Evolutionary conservation across 2,113 vertebrate species (phyloP), one percentile per base, ranked within the genome.

Genomic region (Trichechus manatus): DNA sequence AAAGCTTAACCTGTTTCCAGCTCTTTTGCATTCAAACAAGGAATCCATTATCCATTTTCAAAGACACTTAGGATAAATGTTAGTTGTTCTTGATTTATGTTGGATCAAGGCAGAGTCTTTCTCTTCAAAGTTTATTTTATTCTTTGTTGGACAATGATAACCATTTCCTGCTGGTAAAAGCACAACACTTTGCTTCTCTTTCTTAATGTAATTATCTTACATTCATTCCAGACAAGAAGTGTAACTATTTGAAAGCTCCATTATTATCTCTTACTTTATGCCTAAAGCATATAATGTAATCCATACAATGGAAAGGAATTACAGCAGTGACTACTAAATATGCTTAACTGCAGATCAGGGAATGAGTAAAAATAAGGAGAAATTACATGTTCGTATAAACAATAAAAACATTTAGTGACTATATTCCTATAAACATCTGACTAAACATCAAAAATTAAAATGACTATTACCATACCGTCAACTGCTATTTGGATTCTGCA

Each of bases 121-220:
- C 92, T 81, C 64, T 89, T 85, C 33, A 25, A 15, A 70, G 75
- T 85, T 93, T 81, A 91, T 90, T 95, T 95, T 56, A 89, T 93
- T 92, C 66, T 75, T 96, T 96, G 53, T 87, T 95, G 50, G 64
- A 94, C 77, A 90, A 86, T 93, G 80, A 84, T 97, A 96, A 86
- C 39, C 36, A 93, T 90, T 96, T 97, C 64, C 42, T 96, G 6
- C 85, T 93, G 59, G 5, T 92, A 72, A 97, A 96, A 96, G 31
- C 81, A 95, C 6, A 95, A 87, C 83, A 89, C 84, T 87, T 93
- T 75, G 7, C 31, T 79, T 75, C 47, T 94, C 39, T 87, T 29
- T 97, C 42, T 95, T 97, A 97, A 96, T 95, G 77, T n/a, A 98
- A 97, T 96, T 97, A 96, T 90, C 80, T 91, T 74, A 50, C 87